Base-by-base conservation (phyloP, 2,888 invertebrate genomes). In the Ornithoptera alexandrae region DNA sequence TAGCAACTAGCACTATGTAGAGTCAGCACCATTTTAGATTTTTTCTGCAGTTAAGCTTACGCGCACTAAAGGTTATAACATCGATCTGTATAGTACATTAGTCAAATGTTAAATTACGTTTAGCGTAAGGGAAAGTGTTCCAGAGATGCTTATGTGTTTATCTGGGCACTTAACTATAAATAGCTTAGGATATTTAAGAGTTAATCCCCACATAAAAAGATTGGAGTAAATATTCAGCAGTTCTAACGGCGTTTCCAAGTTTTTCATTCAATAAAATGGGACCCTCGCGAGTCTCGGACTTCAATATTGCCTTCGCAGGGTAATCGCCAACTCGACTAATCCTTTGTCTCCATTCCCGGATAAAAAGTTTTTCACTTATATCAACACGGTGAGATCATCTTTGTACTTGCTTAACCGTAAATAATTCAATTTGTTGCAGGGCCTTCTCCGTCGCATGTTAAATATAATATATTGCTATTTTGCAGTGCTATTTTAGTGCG, bases 321-420 rank as follows among this genome's bases (percentile, higher is more conserved):
- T 68, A 59, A 63, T 68, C 63, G 68, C 46, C 42, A 63, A 63
- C 68, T 68, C 62, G 50, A 50, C 58, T 68, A 68, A 62, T 68
- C 61, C 60, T 30, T n/a, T 58, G 62, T 62, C 61, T 62, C 67
- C 30, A 6, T 46, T 39, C 42, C 57, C n/a, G 57, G 56, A 24
- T 56, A 42, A 57, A 62, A 67, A 67, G 67, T 62, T 67, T 57
- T 12, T 46, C 39, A 62, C 22, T 62, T 62, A 56, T 30, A 57
- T 60, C 39, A 15, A 53, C 17, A 39, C 39, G 10, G 39, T 6
- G 36, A 20, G n/a, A 67, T 62, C 61, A 56, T 18, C 15, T 62
- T 17, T 62, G 15, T 20, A n/a, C 42, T 53, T 53, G n/a, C 15
- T 53, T 53, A 17, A n/a, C 17, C n/a, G n/a, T 53, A n/a, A 18